A percentile compares a stretch with the other conserved stretches of the same genome.
Conservation (phyloP, 1,140 invertebrate species). For the Lordiphosa stackelbergi region DNA sequence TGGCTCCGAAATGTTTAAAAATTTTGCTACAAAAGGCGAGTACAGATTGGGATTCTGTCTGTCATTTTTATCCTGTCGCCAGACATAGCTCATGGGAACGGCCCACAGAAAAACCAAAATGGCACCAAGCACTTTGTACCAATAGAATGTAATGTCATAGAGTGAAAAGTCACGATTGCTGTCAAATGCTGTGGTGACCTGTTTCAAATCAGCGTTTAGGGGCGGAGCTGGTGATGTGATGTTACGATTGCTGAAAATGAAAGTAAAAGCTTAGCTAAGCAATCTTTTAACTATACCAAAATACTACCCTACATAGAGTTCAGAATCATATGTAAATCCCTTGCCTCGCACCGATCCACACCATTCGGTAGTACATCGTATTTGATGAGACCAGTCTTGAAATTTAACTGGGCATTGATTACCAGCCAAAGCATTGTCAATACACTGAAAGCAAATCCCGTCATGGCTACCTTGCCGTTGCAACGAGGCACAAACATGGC, state of each 20-base stretch:
- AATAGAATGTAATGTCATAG: constrained; percentile 81
- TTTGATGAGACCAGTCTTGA: constrained; percentile 80
- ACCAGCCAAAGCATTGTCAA: constrained; percentile 87
- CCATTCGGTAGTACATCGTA: constrained; percentile 79
- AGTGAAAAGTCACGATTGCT: constrained; percentile 78
- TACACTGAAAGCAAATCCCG: constrained; percentile 83
- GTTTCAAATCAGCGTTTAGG: neutral
- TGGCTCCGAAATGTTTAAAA: constrained; percentile 17
- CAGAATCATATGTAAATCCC: constrained; percentile 45
- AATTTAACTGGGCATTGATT: constrained; percentile 84
- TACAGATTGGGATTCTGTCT: constrained; percentile 62
- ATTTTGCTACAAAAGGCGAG: constrained; percentile 53
- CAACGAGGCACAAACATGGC: constrained; percentile 86
- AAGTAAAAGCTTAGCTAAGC: neutral
- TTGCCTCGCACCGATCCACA: constrained; percentile 80
- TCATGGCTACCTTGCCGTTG: constrained; percentile 83
- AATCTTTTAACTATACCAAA: constrained; percentile 12
- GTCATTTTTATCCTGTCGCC: constrained; percentile 41
- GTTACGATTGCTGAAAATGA: neutral
- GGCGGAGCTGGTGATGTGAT: constrained; percentile 15
- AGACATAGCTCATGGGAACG: constrained; percentile 75
- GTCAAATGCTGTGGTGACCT: constrained; percentile 51
- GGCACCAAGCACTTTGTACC: constrained; percentile 82
- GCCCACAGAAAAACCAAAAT: constrained; percentile 82
- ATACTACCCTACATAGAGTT: constrained; percentile 52